Percentiles rank a stretch among this genome's conserved stretches.
These are phyloP conservation scores for Drosophila mimica DNA, from an alignment of 2,888 invertebrate genomes.

Conservation along the genomic window DNA sequence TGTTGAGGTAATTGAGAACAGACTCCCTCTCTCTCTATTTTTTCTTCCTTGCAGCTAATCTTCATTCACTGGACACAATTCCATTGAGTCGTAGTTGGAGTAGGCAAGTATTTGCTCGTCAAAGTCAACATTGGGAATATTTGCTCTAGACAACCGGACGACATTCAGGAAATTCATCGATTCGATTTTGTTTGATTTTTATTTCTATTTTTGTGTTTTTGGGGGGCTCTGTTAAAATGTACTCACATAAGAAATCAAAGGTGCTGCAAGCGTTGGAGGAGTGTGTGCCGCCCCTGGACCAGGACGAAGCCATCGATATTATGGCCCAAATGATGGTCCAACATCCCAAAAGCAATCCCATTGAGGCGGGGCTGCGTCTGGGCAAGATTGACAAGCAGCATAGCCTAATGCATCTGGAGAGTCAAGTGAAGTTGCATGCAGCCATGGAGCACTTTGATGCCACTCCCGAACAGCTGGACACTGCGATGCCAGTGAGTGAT, in stretches of 20 bases:
- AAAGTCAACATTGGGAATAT: constrained; percentile 42
- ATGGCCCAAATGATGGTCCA: constrained; percentile 55
- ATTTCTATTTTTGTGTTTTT: not conserved
- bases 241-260: constrained; percentile 64
- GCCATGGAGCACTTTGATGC: constrained; percentile 52
- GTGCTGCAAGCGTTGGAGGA: constrained; percentile 57
- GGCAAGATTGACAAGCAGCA: constrained; percentile 34
- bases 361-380: constrained; percentile 43
- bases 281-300: constrained; percentile 41
- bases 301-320: constrained; percentile 49
- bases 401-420: constrained; percentile 55
- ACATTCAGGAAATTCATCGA: constrained; percentile 10
- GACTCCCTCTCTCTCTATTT: constrained; percentile 58
- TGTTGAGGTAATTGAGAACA: constrained; percentile 91
- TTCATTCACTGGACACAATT: constrained; percentile 18
- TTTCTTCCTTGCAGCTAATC: constrained; percentile 18
- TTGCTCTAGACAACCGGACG: constrained; percentile 7
- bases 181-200: constrained; percentile 19
- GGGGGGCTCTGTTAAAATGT: constrained; percentile 41
- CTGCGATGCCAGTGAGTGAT: constrained; percentile 60
- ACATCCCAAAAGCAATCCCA: constrained; percentile 51
- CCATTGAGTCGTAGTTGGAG: constrained; percentile 30
- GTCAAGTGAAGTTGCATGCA: constrained; percentile 42
- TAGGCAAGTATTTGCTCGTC: constrained; percentile 21
- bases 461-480: constrained; percentile 39